Conservation (phyloP, 2,113 vertebrate genomes). For the Neopipo cinnamomea region DNA sequence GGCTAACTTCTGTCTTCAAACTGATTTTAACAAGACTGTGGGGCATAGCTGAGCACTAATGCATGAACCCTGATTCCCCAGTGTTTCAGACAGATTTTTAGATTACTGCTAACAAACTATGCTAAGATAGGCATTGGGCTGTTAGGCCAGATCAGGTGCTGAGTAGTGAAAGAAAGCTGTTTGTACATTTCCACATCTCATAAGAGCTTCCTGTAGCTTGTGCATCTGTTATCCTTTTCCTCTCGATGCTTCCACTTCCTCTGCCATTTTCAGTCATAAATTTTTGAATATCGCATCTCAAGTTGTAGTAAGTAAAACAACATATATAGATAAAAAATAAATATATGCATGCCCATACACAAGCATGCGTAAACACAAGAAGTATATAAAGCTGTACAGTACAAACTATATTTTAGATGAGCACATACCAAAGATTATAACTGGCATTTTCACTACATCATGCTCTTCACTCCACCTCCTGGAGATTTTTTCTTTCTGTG, state of each 20-base stretch:
- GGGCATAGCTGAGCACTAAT: not conserved
- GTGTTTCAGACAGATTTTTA: not conserved
- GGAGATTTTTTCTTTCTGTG: not conserved
- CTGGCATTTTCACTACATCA: not conserved
- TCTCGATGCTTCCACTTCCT: not conserved
- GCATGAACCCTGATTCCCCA: not conserved
- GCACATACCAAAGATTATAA: not conserved
- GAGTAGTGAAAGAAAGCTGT: not conserved
- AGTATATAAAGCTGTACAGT: not conserved
- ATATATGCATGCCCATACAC: rapidly evolving
- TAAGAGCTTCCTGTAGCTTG: not conserved
- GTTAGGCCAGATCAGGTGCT: not conserved
- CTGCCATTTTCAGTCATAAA: not conserved
- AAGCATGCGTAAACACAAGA: not conserved
- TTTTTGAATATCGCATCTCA: not conserved
- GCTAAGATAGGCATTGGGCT: not conserved
- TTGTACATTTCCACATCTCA: not conserved
- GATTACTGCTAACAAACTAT: not conserved
- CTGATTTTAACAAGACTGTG: not conserved
- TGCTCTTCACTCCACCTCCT: not conserved
- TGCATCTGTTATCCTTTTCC: not conserved
- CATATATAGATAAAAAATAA: not conserved
- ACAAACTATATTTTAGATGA: not conserved
- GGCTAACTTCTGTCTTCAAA: not conserved
- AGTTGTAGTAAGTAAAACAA: not conserved